Conservation (phyloP, 2,113 vertebrate genomes). For the Gallinago undulata region DNA sequence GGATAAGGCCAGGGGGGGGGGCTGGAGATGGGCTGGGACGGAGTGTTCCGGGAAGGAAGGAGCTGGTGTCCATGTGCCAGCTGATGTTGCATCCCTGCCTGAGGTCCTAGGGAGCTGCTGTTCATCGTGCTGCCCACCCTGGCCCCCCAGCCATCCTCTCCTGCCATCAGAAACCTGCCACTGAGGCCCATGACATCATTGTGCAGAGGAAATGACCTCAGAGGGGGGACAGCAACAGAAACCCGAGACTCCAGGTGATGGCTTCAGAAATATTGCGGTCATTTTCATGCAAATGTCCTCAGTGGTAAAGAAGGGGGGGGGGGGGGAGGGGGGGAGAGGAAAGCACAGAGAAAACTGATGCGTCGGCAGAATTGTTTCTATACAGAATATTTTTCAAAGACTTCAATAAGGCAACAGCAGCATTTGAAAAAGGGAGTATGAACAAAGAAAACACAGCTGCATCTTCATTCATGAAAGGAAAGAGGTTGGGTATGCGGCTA, state of each 20-base stretch:
- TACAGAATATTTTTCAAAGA: slow-evolving; percentile 58
- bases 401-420: slow-evolving; percentile 49
- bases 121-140: background rate
- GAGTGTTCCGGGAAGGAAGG: background rate
- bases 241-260: slow-evolving; percentile 13
- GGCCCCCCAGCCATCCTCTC: background rate
- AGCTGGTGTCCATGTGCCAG: background rate
- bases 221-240: background rate
- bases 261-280: background rate
- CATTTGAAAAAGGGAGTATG: slow-evolving; percentile 35
- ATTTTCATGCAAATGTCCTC: slow-evolving; percentile 47
- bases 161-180: background rate
- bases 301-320: background rate
- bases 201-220: background rate
- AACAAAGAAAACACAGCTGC: slow-evolving; percentile 68
- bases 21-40: background rate
- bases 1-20: background rate
- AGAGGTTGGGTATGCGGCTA: slow-evolving; percentile 4
- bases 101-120: rapidly evolving
- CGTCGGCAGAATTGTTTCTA: slow-evolving; percentile 51
- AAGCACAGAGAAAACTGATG: slow-evolving; percentile 39
- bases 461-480: slow-evolving; percentile 42
- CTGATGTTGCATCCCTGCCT: background rate
- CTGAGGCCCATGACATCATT: background rate
- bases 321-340: background rate